Evolutionary conservation across 2,113 vertebrate genomes (phyloP).

Genomic region (Sapajus apella): DNA sequence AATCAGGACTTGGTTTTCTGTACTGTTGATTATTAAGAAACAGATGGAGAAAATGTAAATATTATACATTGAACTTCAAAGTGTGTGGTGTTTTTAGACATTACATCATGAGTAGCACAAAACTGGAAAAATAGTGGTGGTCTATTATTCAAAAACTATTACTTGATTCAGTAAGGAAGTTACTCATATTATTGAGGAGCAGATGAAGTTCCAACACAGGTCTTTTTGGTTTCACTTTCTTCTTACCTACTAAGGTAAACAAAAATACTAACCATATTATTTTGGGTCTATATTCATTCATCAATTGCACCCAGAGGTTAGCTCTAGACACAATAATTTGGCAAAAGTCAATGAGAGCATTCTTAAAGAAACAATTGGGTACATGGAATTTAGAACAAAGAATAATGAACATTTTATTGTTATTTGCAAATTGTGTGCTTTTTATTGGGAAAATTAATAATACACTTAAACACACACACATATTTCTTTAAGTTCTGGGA

Average conservation of each 20-base stretch:
- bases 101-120: neutral
- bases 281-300: neutral
- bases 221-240: neutral
- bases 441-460: neutral
- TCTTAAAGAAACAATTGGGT: neutral
- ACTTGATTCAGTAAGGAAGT: neutral
- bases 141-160: neutral
- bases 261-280: neutral
- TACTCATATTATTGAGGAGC: neutral
- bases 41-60: neutral
- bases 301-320: neutral
- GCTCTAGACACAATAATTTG: neutral
- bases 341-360: neutral
- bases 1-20: neutral
- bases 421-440: neutral
- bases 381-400: neutral
- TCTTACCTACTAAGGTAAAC: neutral
- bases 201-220: neutral
- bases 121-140: neutral
- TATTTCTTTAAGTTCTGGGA: too few species aligned
- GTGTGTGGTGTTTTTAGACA: neutral
- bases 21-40: neutral
- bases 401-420: neutral
- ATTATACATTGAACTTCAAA: neutral
- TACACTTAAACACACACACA: neutral